Base-by-base conservation (phyloP, 2,113 vertebrate genomes). In the Ceyx melanurus region DNA sequence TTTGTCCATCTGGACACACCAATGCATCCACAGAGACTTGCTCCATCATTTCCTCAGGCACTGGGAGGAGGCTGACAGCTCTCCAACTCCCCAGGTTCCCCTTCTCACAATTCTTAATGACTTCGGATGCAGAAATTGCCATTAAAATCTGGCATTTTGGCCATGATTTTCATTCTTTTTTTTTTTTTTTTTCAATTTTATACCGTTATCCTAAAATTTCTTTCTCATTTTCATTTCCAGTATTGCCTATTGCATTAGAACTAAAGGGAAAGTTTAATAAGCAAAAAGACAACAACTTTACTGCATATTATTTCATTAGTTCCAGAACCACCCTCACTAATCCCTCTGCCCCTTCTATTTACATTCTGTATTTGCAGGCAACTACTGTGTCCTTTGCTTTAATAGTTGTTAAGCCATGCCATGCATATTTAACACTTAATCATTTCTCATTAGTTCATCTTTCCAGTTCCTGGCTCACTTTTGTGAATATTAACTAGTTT, bases 341-440 rank as follows among this genome's bases (percentile, higher is more conserved):
- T 86, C 92, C 79, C 67, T 96, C 78, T 92, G 89, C 67, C 89
- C 82, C 86, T 86, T 95, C 73, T 92, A 94, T 93, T 92, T 89
- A 88, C 81, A 80, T 87, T 85, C 81, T 60, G 28, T 51, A 80
- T 94, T 95, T 93, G 78, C 82, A 93, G 84, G 82, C 89, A 96
- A 29, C 75, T 76, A 74, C 85, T 92, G 82, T 83, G 89, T 91
- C 94, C 92, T 88, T 80, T 77, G 79, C 83, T 93, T 95, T 91
- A 86, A 86, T 53, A 92, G 87, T 54, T 77, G 91, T 74, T 92
- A 96, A 92, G 87, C 65, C 65, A 91, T 65, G 94, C 68, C 86
- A 89, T 94, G 84, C 95, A 92, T 93, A 95, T 96, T 96, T 96
- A 96, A 85, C 86, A 93, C 67, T 94, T 93, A 91, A 93, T 96